phyloP scores from a whole-genome alignment of 1,140 invertebrate species.

The Ceratina japonica region DNA sequence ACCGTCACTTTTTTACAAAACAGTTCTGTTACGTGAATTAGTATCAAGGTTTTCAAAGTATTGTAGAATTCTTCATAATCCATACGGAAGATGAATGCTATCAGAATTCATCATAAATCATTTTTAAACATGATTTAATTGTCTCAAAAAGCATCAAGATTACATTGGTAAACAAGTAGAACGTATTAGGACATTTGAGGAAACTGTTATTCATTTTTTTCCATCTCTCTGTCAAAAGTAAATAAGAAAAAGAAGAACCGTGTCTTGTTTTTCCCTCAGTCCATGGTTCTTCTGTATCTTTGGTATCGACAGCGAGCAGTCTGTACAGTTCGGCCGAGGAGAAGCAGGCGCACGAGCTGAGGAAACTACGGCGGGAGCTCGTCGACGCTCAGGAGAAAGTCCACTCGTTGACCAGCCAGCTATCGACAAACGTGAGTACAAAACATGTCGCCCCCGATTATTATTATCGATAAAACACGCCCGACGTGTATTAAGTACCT shows the following conservation, averaged over 20 bases:
- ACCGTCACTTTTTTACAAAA: neutral
- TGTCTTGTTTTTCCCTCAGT: conserved; percentile 78
- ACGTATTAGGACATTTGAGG: too few relatives aligned
- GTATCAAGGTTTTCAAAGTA: too few relatives aligned
- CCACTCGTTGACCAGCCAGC: conserved; percentile 94
- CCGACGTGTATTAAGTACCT: conserved; percentile 13
- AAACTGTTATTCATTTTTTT: neutral
- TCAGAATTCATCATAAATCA: too few relatives aligned
- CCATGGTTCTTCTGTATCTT: conserved; percentile 95
- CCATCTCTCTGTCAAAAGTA: neutral
- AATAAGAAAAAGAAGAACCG: conserved; percentile 4
- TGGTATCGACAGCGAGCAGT: conserved; percentile 97
- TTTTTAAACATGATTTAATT: too few relatives aligned
- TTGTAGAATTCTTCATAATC: too few relatives aligned
- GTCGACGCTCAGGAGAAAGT: conserved; percentile 97
- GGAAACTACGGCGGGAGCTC: conserved; percentile 93
- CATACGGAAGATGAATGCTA: too few relatives aligned
- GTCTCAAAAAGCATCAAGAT: too few relatives aligned
- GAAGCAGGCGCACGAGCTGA: conserved; percentile 94
- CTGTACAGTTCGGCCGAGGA: conserved; percentile 94
- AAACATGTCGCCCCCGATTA: conserved; percentile 10
- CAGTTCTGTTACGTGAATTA: too few relatives aligned
- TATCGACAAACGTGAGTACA: conserved; percentile 97
- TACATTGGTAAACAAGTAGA: too few relatives aligned
- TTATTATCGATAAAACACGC: conserved; percentile 9